phyloP scores from a whole-genome alignment of 2,888 invertebrate genomes.

The Rapana venosa region DNA sequence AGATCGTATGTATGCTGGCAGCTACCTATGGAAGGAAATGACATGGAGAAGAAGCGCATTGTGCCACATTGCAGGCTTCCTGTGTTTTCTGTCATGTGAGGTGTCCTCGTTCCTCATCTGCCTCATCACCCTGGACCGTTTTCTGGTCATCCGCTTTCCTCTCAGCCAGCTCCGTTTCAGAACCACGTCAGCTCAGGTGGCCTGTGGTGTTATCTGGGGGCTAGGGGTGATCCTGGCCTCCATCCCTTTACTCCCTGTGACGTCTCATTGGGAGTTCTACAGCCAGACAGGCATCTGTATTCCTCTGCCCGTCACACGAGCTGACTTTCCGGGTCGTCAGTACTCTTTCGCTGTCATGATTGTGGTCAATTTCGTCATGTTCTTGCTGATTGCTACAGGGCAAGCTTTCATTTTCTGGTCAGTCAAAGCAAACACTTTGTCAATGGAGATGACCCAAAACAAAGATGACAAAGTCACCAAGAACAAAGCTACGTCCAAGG shows the following conservation, averaged over 20 bases:
- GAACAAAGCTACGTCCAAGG: neutral
- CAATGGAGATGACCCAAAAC: neutral
- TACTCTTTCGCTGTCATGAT: neutral
- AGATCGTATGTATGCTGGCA: neutral
- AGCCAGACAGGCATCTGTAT: constrained; percentile 12
- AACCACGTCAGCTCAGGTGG: neutral
- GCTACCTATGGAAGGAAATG: neutral
- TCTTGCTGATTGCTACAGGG: neutral
- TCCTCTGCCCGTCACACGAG: neutral
- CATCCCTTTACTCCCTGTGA: neutral
- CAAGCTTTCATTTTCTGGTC: neutral
- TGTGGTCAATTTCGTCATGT: neutral
- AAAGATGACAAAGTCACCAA: neutral
- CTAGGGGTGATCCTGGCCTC: neutral
- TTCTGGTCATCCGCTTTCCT: neutral
- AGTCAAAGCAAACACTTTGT: neutral
- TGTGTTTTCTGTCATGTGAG: neutral
- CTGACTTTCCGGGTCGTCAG: neutral
- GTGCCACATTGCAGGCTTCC: neutral
- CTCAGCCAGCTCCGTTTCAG: neutral
- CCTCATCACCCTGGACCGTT: constrained; percentile 10
- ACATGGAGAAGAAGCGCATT: neutral
- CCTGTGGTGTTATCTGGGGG: neutral
- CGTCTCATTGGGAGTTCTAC: neutral
- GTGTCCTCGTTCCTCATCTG: neutral